Evolutionary conservation across 1,140 invertebrate genomes (phyloP).

Genomic region (Achatina immaculata): DNA sequence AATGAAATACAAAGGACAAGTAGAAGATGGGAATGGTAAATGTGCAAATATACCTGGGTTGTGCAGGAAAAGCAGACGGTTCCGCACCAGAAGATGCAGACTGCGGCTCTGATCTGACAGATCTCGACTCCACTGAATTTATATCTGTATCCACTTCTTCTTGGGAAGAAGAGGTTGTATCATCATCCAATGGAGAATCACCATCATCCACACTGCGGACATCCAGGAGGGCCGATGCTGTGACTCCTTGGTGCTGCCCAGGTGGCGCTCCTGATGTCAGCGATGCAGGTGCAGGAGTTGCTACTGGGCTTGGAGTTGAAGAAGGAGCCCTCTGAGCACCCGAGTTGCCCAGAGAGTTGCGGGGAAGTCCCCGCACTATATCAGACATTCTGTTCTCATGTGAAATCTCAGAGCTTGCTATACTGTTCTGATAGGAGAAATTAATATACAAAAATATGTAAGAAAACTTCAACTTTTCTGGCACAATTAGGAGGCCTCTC

Average conservation of each 20-base stretch:
- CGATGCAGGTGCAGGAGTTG: background rate
- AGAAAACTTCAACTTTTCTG: too few relatives aligned
- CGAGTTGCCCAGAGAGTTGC: background rate
- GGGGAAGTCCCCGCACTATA: slow-evolving; percentile 16
- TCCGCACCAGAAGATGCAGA: background rate
- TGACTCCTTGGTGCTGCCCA: background rate
- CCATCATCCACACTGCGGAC: background rate
- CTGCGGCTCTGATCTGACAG: slow-evolving; percentile 7
- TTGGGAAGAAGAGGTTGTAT: slow-evolving; percentile 24
- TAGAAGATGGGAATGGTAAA: too few relatives aligned
- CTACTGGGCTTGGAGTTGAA: slow-evolving; percentile 20
- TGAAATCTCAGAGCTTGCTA: slow-evolving; percentile 23
- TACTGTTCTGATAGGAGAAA: slow-evolving; percentile 28
- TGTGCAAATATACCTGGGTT: slow-evolving; percentile 11
- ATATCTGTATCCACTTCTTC: slow-evolving; percentile 25
- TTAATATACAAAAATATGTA: too few relatives aligned
- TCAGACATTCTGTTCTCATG: slow-evolving; percentile 28
- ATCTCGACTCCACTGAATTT: slow-evolving; percentile 7
- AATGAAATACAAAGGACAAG: too few relatives aligned
- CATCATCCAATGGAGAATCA: slow-evolving; percentile 10
- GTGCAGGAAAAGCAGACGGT: slow-evolving; percentile 1
- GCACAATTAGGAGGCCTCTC: too few relatives aligned
- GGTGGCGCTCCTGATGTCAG: background rate
- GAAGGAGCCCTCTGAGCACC: slow-evolving; percentile 13
- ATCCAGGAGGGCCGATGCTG: background rate